These are phyloP conservation scores for Brassicogethes aeneus DNA, from an alignment of 2,888 invertebrate species.

Conservation along the genomic window DNA sequence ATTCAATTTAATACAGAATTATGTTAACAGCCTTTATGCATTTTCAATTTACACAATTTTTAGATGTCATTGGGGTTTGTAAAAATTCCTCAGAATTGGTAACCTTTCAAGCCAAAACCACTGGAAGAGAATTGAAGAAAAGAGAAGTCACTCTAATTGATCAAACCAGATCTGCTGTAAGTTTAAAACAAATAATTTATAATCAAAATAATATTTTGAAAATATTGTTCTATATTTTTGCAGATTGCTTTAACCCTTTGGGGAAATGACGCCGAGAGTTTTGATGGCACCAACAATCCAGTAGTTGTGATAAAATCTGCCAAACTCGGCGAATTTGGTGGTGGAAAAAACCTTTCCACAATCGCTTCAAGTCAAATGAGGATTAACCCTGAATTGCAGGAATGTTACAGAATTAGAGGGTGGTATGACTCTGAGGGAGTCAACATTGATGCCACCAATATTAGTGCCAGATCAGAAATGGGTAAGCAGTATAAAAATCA, in stretches of 20 bases:
- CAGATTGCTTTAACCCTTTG: slow-evolving; percentile 80
- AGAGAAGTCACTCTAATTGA: slow-evolving; percentile 84
- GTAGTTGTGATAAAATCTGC: slow-evolving; percentile 82
- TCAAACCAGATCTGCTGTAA: slow-evolving; percentile 63
- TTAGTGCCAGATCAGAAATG: slow-evolving; percentile 45
- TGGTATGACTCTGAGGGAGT: slow-evolving; percentile 85
- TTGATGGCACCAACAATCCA: slow-evolving; percentile 67
- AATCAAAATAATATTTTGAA: slow-evolving; percentile 7
- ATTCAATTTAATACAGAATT: no score
- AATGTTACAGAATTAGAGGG: slow-evolving; percentile 75
- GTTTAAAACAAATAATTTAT: no score
- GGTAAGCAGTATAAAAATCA: slow-evolving; percentile 7
- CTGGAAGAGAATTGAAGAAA: slow-evolving; percentile 80
- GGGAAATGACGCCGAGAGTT: slow-evolving; percentile 82
- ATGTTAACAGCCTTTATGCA: no score
- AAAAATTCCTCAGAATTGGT: slow-evolving; percentile 63
- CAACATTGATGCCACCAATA: slow-evolving; percentile 50
- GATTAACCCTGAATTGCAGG: slow-evolving; percentile 81
- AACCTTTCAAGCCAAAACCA: slow-evolving; percentile 60
- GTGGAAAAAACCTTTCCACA: slow-evolving; percentile 60
- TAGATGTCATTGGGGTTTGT: slow-evolving; percentile 86
- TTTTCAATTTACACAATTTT: no score
- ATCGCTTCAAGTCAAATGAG: slow-evolving; percentile 55
- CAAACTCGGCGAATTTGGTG: slow-evolving; percentile 78
- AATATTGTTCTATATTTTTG: slow-evolving; percentile 9